Percentiles rank a stretch among this genome's conserved stretches.
Conservation (phyloP, 1,140 invertebrate species). For the Solen grandis region DNA sequence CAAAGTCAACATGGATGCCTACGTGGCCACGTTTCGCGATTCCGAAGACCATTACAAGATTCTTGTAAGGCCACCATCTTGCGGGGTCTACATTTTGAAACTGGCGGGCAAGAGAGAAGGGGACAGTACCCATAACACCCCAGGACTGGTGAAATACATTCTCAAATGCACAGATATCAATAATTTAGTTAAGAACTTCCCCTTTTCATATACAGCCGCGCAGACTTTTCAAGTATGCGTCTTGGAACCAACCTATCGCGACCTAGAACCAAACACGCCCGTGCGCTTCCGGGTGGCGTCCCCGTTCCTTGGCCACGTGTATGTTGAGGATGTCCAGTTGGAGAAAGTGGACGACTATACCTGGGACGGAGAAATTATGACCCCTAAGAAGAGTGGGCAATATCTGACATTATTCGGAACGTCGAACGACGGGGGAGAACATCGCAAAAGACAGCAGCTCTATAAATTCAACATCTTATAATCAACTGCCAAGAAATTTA, state of each 20-base stretch:
- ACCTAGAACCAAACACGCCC: conserved; percentile 49
- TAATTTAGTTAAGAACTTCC: conserved; percentile 52
- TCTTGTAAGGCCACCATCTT: conserved; percentile 41
- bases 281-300: conserved; percentile 50
- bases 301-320: conserved; percentile 36
- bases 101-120: conserved; percentile 50
- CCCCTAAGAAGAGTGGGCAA: conserved; percentile 47
- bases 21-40: conserved; percentile 48
- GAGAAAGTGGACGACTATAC: conserved; percentile 56
- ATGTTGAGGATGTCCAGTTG: conserved; percentile 34
- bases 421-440: conserved; percentile 5
- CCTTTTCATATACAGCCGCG: conserved; percentile 51
- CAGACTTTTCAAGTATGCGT: conserved; percentile 52
- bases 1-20: conserved; percentile 55
- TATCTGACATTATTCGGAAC: conserved; percentile 36
- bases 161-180: conserved; percentile 56
- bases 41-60: conserved; percentile 54
- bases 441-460: conserved; percentile 32
- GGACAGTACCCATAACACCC: conserved; percentile 23
- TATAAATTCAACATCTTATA: conserved; percentile 55
- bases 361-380: conserved; percentile 50
- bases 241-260: conserved; percentile 48
- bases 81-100: conserved; percentile 51
- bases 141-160: conserved; percentile 52
- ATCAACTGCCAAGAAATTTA: no score